Evolutionary conservation across 2,888 invertebrate genomes (phyloP), one percentile per base, ranked within the genome.

Genomic region (Hoplodrina ambigua): DNA sequence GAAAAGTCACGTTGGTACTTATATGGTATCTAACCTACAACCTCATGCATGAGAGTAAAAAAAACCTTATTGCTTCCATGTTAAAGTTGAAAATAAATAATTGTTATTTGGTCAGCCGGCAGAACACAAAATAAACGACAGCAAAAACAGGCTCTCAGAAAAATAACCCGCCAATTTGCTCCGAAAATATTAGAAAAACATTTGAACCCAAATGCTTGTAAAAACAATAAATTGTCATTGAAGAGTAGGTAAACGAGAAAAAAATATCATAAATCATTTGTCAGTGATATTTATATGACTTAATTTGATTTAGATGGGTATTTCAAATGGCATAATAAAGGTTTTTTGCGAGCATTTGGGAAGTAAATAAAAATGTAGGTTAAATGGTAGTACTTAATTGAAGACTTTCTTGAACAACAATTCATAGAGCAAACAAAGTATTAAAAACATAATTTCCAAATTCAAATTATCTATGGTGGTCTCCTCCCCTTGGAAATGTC

Each of bases 281-380:
- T 54, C 67, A 46, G 72, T 71, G 73, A 82, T 77, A 71, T 83
- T 72, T 84, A 78, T 82, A 68, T 57, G 81, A 78, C 69, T 83
- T 82, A 82, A 84, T 84, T 85, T 85, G 78, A 82, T 80, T 85
- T 85, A 77, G 78, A 84, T 75, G 82, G 71, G 65, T 58, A 70
- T 81, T 75, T 67, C 49, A 73, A 84, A 61, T 13, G 79, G 65
- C 59, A 81, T 81, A 50, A 75, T 78, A 78, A 65, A 65, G 70
- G 60, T 15, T 56, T 64, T 75, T 56, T 30, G 37, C 17, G n/a
- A 67, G 55, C 19, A 61, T 80, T 77, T 58, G 30, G 57, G 37
- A 64, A 61, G 46, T 53, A 64, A 65, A 80, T 61, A 62, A 57
- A 58, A 74, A 44, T 52, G 11, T 19, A 2, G 33, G n/a, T 60